These are phyloP conservation scores for Eupsittula cactorum DNA, from an alignment of 2,113 vertebrate species.

Conservation along the genomic window DNA sequence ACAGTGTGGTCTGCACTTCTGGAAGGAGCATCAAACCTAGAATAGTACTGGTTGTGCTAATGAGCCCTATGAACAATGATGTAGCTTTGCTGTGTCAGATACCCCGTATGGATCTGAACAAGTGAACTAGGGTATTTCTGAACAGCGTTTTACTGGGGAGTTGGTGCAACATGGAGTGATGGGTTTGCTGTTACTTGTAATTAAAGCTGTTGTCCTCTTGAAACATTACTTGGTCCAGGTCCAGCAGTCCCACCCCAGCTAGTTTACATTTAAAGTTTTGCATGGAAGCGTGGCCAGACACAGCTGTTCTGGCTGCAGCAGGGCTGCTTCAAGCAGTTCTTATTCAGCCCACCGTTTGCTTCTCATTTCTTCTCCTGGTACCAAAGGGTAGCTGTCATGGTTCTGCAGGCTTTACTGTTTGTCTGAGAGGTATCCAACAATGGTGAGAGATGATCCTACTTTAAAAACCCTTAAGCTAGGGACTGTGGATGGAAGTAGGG, in stretches of 20 bases:
- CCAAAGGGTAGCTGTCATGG: not conserved
- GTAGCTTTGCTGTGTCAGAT: not conserved
- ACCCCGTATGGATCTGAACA: not conserved
- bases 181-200: not conserved
- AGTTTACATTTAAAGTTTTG: not conserved
- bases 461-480: not conserved
- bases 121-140: not conserved
- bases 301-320: not conserved
- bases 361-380: not conserved
- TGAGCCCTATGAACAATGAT: rapidly evolving
- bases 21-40: not conserved
- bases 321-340: not conserved
- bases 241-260: not conserved
- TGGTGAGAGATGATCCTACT: not conserved
- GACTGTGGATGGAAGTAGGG: not conserved
- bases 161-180: not conserved
- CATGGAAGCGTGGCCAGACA: rapidly evolving
- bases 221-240: not conserved
- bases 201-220: not conserved
- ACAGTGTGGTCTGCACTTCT: rapidly evolving
- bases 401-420: not conserved
- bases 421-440: not conserved
- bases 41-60: not conserved
- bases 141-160: not conserved
- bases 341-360: not conserved